phyloP scores from a whole-genome alignment of 2,888 invertebrate genomes.

The Cosmorhoe ocellata region DNA sequence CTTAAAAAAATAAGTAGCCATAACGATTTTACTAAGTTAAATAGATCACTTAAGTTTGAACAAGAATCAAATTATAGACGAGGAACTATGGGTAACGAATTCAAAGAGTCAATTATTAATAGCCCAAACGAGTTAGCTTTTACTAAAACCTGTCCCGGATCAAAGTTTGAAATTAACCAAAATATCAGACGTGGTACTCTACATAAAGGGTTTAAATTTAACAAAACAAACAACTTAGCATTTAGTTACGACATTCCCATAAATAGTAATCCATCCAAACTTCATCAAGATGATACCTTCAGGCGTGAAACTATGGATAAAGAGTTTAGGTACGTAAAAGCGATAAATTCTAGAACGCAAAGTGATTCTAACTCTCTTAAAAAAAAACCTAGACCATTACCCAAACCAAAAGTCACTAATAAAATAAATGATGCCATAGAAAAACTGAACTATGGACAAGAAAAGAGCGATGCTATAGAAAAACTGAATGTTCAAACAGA shows the following conservation, averaged over 20 bases:
- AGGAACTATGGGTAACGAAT: slow-evolving; percentile 10
- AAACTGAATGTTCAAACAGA: no score
- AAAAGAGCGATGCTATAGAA: not conserved
- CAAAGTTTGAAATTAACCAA: not conserved
- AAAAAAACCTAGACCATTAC: slow-evolving; percentile 43
- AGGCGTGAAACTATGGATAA: slow-evolving; percentile 9
- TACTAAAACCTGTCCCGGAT: not conserved
- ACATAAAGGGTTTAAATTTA: not conserved
- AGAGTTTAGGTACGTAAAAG: not conserved
- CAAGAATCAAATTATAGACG: not conserved
- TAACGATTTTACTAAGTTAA: slow-evolving; percentile 10
- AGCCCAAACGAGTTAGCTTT: not conserved
- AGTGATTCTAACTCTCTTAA: slow-evolving; percentile 22
- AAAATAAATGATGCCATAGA: slow-evolving; percentile 12
- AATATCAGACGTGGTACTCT: slow-evolving; percentile 12
- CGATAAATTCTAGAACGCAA: not conserved
- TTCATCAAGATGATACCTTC: not conserved
- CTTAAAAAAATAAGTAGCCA: slow-evolving; percentile 10
- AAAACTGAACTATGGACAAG: slow-evolving; percentile 4
- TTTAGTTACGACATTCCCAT: not conserved
- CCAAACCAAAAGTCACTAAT: slow-evolving; percentile 35
- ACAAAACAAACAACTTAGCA: not conserved
- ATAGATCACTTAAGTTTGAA: slow-evolving; percentile 7
- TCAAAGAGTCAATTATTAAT: not conserved
- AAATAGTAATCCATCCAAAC: not conserved